Evolutionary conservation across 1,140 invertebrate species (phyloP).

Genomic region (Odontomachus brunneus): DNA sequence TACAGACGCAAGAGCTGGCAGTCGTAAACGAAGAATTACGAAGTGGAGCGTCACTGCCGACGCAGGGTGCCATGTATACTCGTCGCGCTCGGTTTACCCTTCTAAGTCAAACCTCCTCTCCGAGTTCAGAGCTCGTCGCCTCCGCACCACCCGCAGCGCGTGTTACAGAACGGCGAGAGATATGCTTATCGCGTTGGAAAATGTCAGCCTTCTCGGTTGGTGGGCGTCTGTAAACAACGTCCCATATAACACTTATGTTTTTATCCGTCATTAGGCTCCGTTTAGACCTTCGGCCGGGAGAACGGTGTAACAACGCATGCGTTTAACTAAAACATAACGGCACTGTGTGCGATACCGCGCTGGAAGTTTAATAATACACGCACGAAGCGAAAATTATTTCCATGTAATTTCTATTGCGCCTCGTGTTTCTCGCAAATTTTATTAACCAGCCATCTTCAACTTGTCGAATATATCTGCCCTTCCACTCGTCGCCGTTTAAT

Average conservation of each 20-base stretch:
- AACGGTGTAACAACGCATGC: not conserved
- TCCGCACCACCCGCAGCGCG: conserved; percentile 46
- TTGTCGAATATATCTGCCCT: not conserved
- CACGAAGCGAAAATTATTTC: no score
- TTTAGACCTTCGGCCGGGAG: conserved; percentile 4
- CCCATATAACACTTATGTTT: not conserved
- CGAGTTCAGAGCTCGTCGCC: conserved; percentile 65
- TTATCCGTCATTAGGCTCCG: not conserved
- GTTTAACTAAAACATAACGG: no score
- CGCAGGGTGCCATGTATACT: conserved; percentile 57
- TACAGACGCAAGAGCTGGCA: conserved; percentile 70
- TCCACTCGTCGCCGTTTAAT: not conserved
- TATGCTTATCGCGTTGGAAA: conserved; percentile 53
- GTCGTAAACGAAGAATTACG: conserved; percentile 75
- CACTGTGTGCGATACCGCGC: no score
- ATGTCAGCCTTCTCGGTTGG: conserved; percentile 19
- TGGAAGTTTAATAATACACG: no score
- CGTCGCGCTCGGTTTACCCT: conserved; percentile 73
- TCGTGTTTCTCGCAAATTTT: not conserved
- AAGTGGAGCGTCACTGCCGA: conserved; percentile 64
- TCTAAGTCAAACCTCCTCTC: conserved; percentile 63
- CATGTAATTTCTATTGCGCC: no score
- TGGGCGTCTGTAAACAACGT: not conserved
- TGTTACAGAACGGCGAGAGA: conserved; percentile 59
- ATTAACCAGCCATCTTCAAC: not conserved